Evolutionary conservation across 2,888 invertebrate genomes (phyloP).

Genomic region (Drosophila atroscutellata): DNA sequence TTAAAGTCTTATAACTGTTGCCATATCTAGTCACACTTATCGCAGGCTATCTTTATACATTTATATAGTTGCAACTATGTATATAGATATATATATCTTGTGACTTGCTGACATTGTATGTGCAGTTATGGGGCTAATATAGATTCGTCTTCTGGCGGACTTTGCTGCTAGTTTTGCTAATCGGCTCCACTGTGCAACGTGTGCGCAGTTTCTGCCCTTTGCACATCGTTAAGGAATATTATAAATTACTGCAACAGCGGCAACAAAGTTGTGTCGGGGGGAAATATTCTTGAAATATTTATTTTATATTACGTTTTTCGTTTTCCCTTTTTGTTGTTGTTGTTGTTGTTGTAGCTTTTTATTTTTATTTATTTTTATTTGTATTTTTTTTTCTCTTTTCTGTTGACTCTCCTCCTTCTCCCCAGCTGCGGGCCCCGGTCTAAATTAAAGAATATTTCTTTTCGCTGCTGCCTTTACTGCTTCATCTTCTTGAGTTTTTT

Average conservation of each 20-base stretch:
- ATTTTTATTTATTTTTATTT: constrained; percentile 23
- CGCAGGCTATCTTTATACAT: background rate
- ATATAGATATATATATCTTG: too few species aligned
- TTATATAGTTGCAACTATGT: background rate
- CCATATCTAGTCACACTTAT: background rate
- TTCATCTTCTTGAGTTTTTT: constrained; percentile 50
- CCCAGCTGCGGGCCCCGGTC: constrained; percentile 55
- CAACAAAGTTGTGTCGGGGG: constrained; percentile 37
- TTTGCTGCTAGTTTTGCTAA: background rate
- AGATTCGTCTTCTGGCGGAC: background rate
- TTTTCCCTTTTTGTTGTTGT: constrained; percentile 15
- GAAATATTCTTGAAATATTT: constrained; percentile 72
- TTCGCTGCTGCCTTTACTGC: constrained; percentile 40
- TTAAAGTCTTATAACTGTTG: background rate
- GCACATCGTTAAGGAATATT: constrained; percentile 83
- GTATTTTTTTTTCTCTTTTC: constrained; percentile 48
- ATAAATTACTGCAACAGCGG: constrained; percentile 82
- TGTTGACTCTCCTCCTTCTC: constrained; percentile 33
- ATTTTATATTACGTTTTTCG: constrained; percentile 75
- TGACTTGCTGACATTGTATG: background rate
- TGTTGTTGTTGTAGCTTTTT: background rate
- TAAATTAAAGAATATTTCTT: constrained; percentile 81
- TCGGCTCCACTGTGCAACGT: constrained; percentile 50
- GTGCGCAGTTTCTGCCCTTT: constrained; percentile 75
- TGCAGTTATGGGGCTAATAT: background rate